These are phyloP conservation scores for Battus philenor DNA, from an alignment of 1,140 invertebrate species.

Conservation along the genomic window DNA sequence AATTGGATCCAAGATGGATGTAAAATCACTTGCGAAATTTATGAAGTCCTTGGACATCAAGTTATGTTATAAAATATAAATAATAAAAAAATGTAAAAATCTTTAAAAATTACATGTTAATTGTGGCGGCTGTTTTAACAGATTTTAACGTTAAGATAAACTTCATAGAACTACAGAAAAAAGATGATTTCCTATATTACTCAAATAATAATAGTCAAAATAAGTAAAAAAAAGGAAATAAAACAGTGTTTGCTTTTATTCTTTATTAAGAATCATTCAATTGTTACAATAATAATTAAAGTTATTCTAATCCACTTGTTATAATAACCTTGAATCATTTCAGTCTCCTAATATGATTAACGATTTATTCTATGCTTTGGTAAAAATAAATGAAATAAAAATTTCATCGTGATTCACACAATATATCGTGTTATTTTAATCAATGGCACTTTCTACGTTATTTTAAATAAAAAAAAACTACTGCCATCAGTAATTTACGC, in stretches of 20 bases:
- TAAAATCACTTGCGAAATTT: no score
- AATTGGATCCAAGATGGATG: no score
- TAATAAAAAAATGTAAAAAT: neutral
- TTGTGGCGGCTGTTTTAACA: no score
- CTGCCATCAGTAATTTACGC: no score
- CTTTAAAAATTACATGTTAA: no score
- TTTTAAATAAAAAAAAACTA: no score
- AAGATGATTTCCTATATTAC: no score
- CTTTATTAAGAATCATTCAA: conserved; percentile 66
- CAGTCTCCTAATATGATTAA: conserved; percentile 66
- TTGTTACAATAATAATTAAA: conserved; percentile 58
- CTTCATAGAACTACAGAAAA: no score
- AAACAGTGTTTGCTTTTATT: conserved; percentile 21
- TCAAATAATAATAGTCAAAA: no score
- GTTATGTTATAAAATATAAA: neutral
- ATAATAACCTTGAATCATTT: conserved; percentile 40
- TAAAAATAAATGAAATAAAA: conserved; percentile 11
- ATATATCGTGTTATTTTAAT: no score
- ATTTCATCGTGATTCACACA: conserved; percentile 11
- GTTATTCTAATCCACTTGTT: conserved; percentile 42
- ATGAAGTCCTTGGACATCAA: conserved; percentile 17
- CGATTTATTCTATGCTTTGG: conserved; percentile 27
- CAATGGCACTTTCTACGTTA: no score
- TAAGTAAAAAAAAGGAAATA: neutral
- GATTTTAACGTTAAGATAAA: no score